These are phyloP conservation scores for Diorhabda sublineata DNA, from an alignment of 1,140 invertebrate species.

Conservation along the genomic window DNA sequence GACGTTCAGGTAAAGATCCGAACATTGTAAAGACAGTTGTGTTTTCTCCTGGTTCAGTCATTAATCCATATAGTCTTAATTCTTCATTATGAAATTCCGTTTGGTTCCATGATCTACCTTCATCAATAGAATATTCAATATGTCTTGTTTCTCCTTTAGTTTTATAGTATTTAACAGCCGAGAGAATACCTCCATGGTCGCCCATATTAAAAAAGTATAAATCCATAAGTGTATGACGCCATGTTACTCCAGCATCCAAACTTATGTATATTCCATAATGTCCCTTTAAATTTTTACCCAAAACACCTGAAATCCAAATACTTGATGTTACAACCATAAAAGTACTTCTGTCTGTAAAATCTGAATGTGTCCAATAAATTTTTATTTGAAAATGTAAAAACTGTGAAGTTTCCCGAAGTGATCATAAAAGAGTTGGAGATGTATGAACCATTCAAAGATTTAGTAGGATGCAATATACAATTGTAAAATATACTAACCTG, in stretches of 20 bases:
- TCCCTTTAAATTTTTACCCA: conserved; percentile 58
- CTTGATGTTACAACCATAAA: too few species aligned
- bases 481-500: conserved; percentile 46
- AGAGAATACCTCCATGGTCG: conserved; percentile 83
- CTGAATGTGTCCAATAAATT: too few species aligned
- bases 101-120: conserved; percentile 75
- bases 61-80: conserved; percentile 76
- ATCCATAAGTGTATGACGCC: conserved; percentile 73
- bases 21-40: conserved; percentile 89
- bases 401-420: too few species aligned
- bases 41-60: conserved; percentile 89
- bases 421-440: too few species aligned
- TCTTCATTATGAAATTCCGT: conserved; percentile 66
- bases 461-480: too few species aligned
- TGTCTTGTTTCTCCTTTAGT: conserved; percentile 67
- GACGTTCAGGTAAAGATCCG: conserved; percentile 69
- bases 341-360: too few species aligned
- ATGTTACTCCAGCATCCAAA: conserved; percentile 77
- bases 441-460: too few species aligned
- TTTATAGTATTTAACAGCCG: conserved; percentile 79
- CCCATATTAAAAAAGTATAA: conserved; percentile 86
- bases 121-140: conserved; percentile 80
- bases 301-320: conserved; percentile 50
- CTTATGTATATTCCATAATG: conserved; percentile 79
- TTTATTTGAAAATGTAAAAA: too few species aligned